Percentiles rank a stretch among this genome's conserved stretches.
phyloP scores from a whole-genome alignment of 2,113 vertebrate species.

The Paradoxurus hermaphroditus region DNA sequence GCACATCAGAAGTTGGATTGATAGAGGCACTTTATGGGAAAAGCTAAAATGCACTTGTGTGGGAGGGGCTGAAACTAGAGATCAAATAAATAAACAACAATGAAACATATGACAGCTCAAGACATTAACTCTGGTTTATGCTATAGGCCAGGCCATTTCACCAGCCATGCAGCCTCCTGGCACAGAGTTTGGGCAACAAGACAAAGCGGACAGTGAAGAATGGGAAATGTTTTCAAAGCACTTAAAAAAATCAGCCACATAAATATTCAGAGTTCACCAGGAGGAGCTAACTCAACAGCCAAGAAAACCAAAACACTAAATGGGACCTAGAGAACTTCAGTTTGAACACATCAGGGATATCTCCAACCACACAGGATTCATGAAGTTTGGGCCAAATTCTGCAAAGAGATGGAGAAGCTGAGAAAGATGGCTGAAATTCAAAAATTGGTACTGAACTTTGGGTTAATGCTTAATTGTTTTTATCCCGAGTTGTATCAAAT shows the following conservation, averaged over 20 bases:
- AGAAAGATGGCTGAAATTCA: neutral
- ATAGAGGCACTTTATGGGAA: accelerated
- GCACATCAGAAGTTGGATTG: neutral
- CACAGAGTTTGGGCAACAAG: neutral
- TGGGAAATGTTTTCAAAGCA: neutral
- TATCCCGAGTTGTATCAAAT: neutral
- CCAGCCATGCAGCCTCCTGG: neutral
- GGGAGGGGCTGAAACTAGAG: neutral
- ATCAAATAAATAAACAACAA: neutral
- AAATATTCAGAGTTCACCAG: neutral
- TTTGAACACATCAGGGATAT: neutral
- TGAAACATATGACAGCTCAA: neutral
- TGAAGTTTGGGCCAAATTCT: neutral
- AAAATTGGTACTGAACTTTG: neutral
- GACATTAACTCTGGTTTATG: neutral
- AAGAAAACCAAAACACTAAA: neutral
- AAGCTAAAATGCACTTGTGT: neutral
- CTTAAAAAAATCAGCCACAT: neutral
- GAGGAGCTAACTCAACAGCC: neutral
- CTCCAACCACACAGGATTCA: neutral
- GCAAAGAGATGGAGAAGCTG: neutral
- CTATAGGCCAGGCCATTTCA: neutral
- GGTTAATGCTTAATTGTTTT: neutral
- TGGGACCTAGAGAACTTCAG: neutral
- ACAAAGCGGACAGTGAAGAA: neutral